Evolutionary conservation across 2,113 vertebrate genomes (phyloP).

Genomic region (Gambusia holbrooki): DNA sequence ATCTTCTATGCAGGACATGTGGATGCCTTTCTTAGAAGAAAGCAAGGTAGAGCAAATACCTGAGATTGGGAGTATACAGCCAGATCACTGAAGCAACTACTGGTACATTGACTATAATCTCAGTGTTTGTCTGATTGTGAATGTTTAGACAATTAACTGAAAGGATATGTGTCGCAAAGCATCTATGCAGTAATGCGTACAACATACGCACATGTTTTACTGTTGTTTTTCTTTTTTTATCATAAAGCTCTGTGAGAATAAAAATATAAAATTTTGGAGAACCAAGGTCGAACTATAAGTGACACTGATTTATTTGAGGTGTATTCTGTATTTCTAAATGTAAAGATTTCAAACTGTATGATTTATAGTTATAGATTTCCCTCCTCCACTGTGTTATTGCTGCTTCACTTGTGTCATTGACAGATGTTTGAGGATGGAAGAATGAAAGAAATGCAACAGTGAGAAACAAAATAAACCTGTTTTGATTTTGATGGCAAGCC

Average conservation of each 20-base stretch:
- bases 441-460: slow-evolving; percentile 12
- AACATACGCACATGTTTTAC: not conserved
- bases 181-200: not conserved
- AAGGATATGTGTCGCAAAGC: not conserved
- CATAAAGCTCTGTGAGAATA: not conserved
- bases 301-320: slow-evolving; percentile 9
- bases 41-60: too few relatives aligned
- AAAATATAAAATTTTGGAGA: not conserved
- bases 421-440: slow-evolving; percentile 28
- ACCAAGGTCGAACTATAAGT: not conserved
- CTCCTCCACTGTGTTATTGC: slow-evolving; percentile 25
- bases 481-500: slow-evolving; percentile 23
- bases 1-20: too few relatives aligned
- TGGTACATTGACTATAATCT: too few relatives aligned
- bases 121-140: not conserved
- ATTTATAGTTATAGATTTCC: slow-evolving; percentile 49
- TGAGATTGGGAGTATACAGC: too few relatives aligned
- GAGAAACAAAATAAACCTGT: slow-evolving; percentile 14
- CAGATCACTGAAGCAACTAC: too few relatives aligned
- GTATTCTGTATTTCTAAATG: not conserved
- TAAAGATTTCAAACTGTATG: slow-evolving; percentile 23
- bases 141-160: not conserved
- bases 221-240: not conserved
- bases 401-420: slow-evolving; percentile 34
- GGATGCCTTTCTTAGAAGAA: too few relatives aligned